Conservation (phyloP, 53 echinoderm and acorn worm species). For the Holothuria scabra region DNA sequence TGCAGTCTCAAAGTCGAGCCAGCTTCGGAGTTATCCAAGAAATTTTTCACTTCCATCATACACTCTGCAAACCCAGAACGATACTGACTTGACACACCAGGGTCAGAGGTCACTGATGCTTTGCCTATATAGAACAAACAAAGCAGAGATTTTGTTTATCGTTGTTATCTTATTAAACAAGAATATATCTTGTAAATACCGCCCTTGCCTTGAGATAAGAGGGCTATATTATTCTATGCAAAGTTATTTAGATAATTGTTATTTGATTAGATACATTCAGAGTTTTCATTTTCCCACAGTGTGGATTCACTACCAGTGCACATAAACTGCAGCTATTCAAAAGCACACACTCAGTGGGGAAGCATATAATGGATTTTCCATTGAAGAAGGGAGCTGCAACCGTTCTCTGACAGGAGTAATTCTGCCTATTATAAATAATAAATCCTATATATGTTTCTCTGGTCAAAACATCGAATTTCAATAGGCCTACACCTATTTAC, state of each 20-base stretch:
- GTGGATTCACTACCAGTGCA: background rate
- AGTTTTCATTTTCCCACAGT: slow-evolving; percentile 23
- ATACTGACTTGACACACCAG: slow-evolving; percentile 64
- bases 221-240: slow-evolving; percentile 9
- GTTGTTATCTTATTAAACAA: background rate
- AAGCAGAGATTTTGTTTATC: background rate
- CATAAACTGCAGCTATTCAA: too few relatives aligned
- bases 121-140: slow-evolving; percentile 14
- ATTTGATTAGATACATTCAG: slow-evolving; percentile 6
- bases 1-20: slow-evolving; percentile 50
- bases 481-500: too few relatives aligned
- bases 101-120: slow-evolving; percentile 44
- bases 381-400: too few relatives aligned
- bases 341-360: too few relatives aligned
- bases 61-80: slow-evolving; percentile 84
- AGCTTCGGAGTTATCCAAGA: slow-evolving; percentile 59
- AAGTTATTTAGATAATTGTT: slow-evolving; percentile 31
- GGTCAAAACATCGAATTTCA: too few relatives aligned
- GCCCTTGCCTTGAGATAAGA: slow-evolving; percentile 20
- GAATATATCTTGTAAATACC: slow-evolving; percentile 23
- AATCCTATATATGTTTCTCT: too few relatives aligned
- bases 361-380: too few relatives aligned
- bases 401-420: too few relatives aligned
- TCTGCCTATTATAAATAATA: too few relatives aligned
- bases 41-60: slow-evolving; percentile 79